Conservation (phyloP, 2,888 invertebrate genomes). For the Kuschelorhynchus macadamiae region DNA sequence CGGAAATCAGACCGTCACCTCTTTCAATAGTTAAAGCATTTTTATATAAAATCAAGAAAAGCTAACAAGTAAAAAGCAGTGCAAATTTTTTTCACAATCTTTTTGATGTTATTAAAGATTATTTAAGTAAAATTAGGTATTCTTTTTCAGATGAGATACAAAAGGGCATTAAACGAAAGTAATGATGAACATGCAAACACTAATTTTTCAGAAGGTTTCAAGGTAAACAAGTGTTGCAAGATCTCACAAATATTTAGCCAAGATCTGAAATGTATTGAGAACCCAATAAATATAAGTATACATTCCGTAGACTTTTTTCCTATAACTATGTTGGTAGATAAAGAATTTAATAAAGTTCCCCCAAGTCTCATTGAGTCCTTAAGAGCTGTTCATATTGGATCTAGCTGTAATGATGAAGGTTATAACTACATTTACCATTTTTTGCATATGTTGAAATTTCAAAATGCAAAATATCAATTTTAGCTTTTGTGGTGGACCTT, state of each 20-base stretch:
- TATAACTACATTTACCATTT: slow-evolving; percentile 1
- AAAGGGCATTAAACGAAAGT: not conserved
- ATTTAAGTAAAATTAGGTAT: too few relatives aligned
- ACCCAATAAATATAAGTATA: not conserved
- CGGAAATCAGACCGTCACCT: too few relatives aligned
- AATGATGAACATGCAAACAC: not conserved
- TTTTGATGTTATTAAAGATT: too few relatives aligned
- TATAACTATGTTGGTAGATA: slow-evolving; percentile 3
- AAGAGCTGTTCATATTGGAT: not conserved
- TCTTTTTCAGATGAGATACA: not conserved
- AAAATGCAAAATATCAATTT: not conserved
- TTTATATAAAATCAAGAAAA: too few relatives aligned
- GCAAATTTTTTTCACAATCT: too few relatives aligned
- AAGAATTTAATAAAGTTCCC: not conserved
- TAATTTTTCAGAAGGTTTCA: not conserved
- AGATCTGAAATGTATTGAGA: not conserved
- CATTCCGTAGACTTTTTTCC: not conserved
- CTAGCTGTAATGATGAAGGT: slow-evolving; percentile 5
- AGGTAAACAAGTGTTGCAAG: slow-evolving; percentile 16
- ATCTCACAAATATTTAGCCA: slow-evolving; percentile 3
- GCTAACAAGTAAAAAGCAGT: too few relatives aligned
- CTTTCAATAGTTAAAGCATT: too few relatives aligned
- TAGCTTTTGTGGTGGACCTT: not conserved
- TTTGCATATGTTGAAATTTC: not conserved
- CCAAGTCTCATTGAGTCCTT: not conserved